These are phyloP conservation scores for Tinea semifulvella DNA, from an alignment of 2,888 invertebrate genomes.

Conservation along the genomic window DNA sequence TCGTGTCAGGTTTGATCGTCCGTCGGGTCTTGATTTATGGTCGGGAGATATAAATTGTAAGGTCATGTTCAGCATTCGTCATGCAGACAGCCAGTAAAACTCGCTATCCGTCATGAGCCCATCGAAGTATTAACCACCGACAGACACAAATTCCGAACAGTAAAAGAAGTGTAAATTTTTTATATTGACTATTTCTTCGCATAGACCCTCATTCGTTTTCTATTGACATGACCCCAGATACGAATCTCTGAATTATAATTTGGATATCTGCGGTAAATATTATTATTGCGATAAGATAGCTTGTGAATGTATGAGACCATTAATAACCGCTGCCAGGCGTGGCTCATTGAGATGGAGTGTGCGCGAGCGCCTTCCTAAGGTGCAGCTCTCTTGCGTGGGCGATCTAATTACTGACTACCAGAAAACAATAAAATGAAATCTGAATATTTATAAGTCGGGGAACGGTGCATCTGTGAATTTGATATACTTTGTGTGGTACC, in stretches of 20 bases:
- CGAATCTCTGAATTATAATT: slow-evolving; percentile 2
- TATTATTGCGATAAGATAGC: slow-evolving; percentile 3
- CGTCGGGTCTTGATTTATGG: slow-evolving; percentile 52
- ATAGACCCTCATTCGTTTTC: slow-evolving; percentile 10
- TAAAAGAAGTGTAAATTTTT: slow-evolving; percentile 11
- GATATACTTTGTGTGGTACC: slow-evolving; percentile 35
- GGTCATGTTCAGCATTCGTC: slow-evolving; percentile 55
- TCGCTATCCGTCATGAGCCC: slow-evolving; percentile 46
- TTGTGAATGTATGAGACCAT: neutral
- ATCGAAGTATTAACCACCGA: slow-evolving; percentile 36
- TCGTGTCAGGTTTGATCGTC: slow-evolving; percentile 53
- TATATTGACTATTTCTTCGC: slow-evolving; percentile 5
- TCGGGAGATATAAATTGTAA: slow-evolving; percentile 46
- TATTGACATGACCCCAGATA: slow-evolving; percentile 8
- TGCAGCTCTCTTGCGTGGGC: slow-evolving; percentile 54
- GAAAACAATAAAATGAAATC: slow-evolving; percentile 60
- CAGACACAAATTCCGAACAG: slow-evolving; percentile 26
- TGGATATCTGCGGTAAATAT: slow-evolving; percentile 6
- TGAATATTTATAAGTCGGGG: slow-evolving; percentile 57
- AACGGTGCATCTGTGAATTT: slow-evolving; percentile 46
- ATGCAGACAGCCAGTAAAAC: slow-evolving; percentile 46
- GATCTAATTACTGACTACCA: slow-evolving; percentile 63
- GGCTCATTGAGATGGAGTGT: slow-evolving; percentile 8
- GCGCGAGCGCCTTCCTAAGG: slow-evolving; percentile 33
- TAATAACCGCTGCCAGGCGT: slow-evolving; percentile 12